These are phyloP conservation scores for Microcebus jonahi DNA, from an alignment of 2,113 vertebrate species.

Conservation along the genomic window DNA sequence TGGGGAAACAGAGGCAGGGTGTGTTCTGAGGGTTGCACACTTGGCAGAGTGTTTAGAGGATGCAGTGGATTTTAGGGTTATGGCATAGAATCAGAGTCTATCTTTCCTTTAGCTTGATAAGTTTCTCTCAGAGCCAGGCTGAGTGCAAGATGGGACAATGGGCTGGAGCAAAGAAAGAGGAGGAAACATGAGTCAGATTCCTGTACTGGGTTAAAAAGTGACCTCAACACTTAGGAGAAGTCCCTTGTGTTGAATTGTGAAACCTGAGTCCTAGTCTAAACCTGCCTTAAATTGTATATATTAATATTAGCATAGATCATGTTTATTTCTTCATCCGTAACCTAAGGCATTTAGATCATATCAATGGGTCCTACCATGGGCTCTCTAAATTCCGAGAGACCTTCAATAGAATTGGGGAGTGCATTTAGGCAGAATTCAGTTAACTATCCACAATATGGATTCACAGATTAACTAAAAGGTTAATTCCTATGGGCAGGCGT, in stretches of 20 bases:
- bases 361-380: neutral
- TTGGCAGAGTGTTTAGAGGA: neutral
- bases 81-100: no score
- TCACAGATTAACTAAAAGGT: neutral
- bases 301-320: neutral
- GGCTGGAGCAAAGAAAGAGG: neutral
- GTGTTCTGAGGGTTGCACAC: neutral
- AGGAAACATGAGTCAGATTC: neutral
- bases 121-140: neutral
- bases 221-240: neutral
- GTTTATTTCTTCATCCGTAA: constrained; percentile 30
- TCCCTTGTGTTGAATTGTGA: constrained; percentile 8
- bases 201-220: constrained; percentile 21
- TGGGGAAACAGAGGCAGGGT: neutral
- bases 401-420: neutral
- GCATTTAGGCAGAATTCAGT: neutral
- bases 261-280: neutral
- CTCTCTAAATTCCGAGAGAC: constrained; percentile 5
- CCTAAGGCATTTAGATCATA: neutral
- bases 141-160: neutral
- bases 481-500: neutral
- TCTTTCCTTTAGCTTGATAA: neutral
- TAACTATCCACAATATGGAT: neutral
- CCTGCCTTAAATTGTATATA: neutral
- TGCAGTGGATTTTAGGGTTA: neutral